These are phyloP conservation scores for Orius laevigatus DNA, from an alignment of 1,140 invertebrate genomes.

Conservation along the genomic window DNA sequence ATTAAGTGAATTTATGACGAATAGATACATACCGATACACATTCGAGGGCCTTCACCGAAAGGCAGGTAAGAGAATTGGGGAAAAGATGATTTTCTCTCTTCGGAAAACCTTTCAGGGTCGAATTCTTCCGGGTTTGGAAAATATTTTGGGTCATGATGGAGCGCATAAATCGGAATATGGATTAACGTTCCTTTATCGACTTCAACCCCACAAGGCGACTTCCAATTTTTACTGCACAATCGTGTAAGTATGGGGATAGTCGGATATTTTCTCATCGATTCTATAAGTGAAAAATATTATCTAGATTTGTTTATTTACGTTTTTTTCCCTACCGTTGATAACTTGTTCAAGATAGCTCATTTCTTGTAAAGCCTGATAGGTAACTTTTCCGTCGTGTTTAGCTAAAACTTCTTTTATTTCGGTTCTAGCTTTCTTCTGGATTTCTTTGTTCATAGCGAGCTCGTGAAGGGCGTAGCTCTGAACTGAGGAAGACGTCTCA, in stretches of 20 bases:
- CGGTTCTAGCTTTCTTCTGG: conserved; percentile 36
- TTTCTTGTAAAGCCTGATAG: conserved; percentile 36
- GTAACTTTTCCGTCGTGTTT: conserved; percentile 30
- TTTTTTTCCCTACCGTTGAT: conserved; percentile 27
- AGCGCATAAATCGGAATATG: conserved; percentile 27
- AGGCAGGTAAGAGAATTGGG: conserved; percentile 40
- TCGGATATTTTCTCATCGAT: conserved; percentile 38
- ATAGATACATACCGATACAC: conserved; percentile 44
- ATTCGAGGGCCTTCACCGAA: conserved; percentile 62
- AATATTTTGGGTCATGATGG: conserved; percentile 27
- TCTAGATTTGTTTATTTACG: too few relatives aligned
- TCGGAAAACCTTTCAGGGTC: conserved; percentile 27
- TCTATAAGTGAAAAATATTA: conserved; percentile 24
- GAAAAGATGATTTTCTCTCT: conserved; percentile 21
- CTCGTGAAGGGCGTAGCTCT: conserved; percentile 36
- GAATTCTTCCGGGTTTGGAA: conserved; percentile 27
- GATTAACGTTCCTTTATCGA: conserved; percentile 25
- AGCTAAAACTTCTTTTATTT: conserved; percentile 32
- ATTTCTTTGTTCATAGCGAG: conserved; percentile 39
- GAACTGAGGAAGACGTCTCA: conserved; percentile 40
- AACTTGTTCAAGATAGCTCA: conserved; percentile 36
- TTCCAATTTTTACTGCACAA: conserved; percentile 29
- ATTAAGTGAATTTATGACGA: not conserved
- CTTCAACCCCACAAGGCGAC: conserved; percentile 10
- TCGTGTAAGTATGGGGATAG: conserved; percentile 29